Base-by-base conservation (phyloP, 2,888 invertebrate species). In the Drosophila antonietae region DNA sequence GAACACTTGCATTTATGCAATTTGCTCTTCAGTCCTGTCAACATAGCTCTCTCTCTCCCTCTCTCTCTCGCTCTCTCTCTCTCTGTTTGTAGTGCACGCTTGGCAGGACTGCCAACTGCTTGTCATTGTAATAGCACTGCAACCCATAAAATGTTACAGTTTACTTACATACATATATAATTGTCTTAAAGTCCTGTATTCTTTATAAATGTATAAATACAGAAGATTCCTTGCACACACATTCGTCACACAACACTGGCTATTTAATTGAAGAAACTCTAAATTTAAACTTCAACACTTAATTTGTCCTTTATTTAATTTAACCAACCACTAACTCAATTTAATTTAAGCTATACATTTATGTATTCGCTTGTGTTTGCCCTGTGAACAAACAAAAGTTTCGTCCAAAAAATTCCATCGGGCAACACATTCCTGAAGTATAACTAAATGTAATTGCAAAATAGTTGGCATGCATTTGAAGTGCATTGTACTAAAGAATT, bases 401-500 rank as follows among this genome's bases (percentile, higher is more conserved):
- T 18, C 57, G 57, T 53, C 56, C 62, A 68, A 43, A 65, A 61
- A 61, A 78, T 75, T 41, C 44, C 47, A 28, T 43, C 61, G 57
- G 60, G 15, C 44, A 58, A 65, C 12, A 12, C n/a, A 75, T 79
- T 63, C 55, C 35, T 60, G 23, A 20, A 33, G 64, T 59, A 74
- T 49, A 68, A 60, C 63, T 33, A 62, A 79, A 76, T 64, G 75
- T 75, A 88, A 85, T 85, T 85, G 67, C 65, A 64, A 74, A 83
- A 82, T 82, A 62, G 74, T 75, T 73, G 59, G 51, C 43, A 28
- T 57, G 52, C 55, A 67, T 41, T 80, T 73, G 65, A 73, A 75
- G 71, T 82, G 83, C 73, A 74, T 73, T 85, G 82, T 85, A 37
- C 63, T 8, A 67, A 80, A 69, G 85, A 85, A 88, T 83, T 80